These are phyloP conservation scores for Agrenia bidenticulata DNA, from an alignment of 2,888 invertebrate species.

Conservation along the genomic window DNA sequence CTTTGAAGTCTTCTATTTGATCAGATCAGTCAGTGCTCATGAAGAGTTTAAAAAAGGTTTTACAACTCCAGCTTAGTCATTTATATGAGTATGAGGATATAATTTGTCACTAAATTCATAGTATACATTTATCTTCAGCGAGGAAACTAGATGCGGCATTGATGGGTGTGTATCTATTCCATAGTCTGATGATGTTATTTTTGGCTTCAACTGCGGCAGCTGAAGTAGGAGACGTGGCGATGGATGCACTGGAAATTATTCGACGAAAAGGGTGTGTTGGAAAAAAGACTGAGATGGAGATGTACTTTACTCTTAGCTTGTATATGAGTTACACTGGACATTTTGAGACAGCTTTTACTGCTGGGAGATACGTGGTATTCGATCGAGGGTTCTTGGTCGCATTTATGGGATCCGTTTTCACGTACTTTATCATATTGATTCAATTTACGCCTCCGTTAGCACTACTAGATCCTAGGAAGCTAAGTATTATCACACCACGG, in stretches of 20 bases:
- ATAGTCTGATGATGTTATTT: slow-evolving; percentile 28
- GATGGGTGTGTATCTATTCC: slow-evolving; percentile 28
- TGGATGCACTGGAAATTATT: slow-evolving; percentile 45
- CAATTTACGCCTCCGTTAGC: slow-evolving; percentile 46
- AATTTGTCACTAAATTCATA: not conserved
- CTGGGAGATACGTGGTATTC: slow-evolving; percentile 37
- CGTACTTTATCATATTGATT: slow-evolving; percentile 48
- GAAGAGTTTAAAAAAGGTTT: slow-evolving; percentile 6
- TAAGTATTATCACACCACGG: not conserved
- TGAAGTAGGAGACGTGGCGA: slow-evolving; percentile 37
- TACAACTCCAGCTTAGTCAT: not conserved
- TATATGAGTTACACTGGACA: slow-evolving; percentile 45
- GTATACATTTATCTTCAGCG: slow-evolving; percentile 10
- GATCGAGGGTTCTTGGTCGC: slow-evolving; percentile 35
- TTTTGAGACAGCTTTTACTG: slow-evolving; percentile 37
- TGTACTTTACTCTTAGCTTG: slow-evolving; percentile 44
- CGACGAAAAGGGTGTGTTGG: slow-evolving; percentile 44
- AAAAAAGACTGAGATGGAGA: slow-evolving; percentile 37
- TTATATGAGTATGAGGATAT: not conserved
- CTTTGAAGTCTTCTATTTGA: slow-evolving; percentile 45
- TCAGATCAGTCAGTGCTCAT: slow-evolving; percentile 21
- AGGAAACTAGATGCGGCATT: slow-evolving; percentile 33
- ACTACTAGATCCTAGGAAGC: slow-evolving; percentile 20
- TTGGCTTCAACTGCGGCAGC: slow-evolving; percentile 25
- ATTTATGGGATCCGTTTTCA: slow-evolving; percentile 42